Evolutionary conservation across 2,888 invertebrate genomes (phyloP), one percentile per base, ranked within the genome.

Genomic region (Labia minor): DNA sequence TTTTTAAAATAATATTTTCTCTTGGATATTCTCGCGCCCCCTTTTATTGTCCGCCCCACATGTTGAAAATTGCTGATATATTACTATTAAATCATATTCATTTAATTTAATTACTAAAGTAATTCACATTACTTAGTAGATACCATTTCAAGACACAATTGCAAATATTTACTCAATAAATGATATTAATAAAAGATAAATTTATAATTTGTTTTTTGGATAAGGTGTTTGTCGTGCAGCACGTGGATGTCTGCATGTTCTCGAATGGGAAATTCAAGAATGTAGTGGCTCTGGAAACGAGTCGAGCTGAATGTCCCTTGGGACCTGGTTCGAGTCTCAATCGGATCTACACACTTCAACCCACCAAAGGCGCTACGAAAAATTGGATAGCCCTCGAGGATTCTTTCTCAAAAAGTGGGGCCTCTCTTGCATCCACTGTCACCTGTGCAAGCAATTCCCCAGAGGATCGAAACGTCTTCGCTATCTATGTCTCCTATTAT

Each of bases 181-280:
- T n/a, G n/a, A n/a, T n/a, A n/a, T n/a, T n/a, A n/a, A n/a, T n/a
- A n/a, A n/a, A n/a, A n/a, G n/a, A n/a, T n/a, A n/a, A n/a, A n/a
- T n/a, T n/a, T n/a, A n/a, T n/a, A n/a, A n/a, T n/a, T 26, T 14
- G 11, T 37, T 67, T 64, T 64, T 26, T 64, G 65, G 74, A 74
- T 10, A 78, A 93, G 92, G 86, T 89, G 3, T 84, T 90, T 74
- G 86, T 92, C 67, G 88, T 93, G 1, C 93, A 94, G 75, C 90
- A 92, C 77, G 93, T 93, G 20, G 92, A 93, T 75, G 94, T 95
- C 0, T 93, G 93, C 78, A 93, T 95, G 89, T 92, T 95, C 79
- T 94, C 93, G 71, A 92, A 93, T 74, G 93, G 93, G 0, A 93
- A 93, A 78, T 94, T 94, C 80, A 93, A 94, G 79, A 94, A 93